Percentiles rank a stretch among this genome's conserved stretches.
Evolutionary conservation across 2,888 invertebrate genomes (phyloP).

Genomic region (Ectobius pallidus): DNA sequence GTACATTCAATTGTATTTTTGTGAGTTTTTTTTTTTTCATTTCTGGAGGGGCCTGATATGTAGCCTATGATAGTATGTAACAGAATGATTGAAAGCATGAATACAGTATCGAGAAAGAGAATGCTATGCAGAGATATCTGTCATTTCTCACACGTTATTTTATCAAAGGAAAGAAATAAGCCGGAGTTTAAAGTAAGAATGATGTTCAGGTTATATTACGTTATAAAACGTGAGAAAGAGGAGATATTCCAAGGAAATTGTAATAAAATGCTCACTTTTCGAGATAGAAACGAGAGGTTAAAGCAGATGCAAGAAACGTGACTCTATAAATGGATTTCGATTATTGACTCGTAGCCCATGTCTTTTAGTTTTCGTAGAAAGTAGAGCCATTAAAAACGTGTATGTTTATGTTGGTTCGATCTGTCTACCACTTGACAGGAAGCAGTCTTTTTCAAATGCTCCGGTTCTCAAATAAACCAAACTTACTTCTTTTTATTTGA

Average conservation of each 20-base stretch:
- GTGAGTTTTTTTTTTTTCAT: too few species aligned
- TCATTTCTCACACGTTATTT: too few species aligned
- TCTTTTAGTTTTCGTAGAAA: slow-evolving; percentile 20
- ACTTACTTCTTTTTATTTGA: slow-evolving; percentile 20
- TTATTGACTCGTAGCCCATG: slow-evolving; percentile 21
- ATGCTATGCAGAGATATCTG: too few species aligned
- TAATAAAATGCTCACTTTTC: background rate
- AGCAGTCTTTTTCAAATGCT: slow-evolving; percentile 20
- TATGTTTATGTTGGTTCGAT: slow-evolving; percentile 20
- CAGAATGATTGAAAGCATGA: too few species aligned
- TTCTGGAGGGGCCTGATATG: too few species aligned
- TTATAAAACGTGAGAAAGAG: too few species aligned
- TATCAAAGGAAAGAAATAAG: too few species aligned
- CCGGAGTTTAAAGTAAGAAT: too few species aligned
- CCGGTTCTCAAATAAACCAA: slow-evolving; percentile 26
- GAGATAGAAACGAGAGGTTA: background rate
- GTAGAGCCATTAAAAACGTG: slow-evolving; percentile 23
- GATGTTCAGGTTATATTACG: too few species aligned
- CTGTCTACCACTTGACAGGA: slow-evolving; percentile 25
- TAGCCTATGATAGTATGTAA: too few species aligned
- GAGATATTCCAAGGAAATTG: background rate
- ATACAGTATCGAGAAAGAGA: too few species aligned
- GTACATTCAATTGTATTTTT: too few species aligned
- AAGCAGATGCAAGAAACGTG: background rate
- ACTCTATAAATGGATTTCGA: slow-evolving; percentile 27